These are phyloP conservation scores for Sebastes jordani DNA, from an alignment of 2,797 vertebrate species.

Conservation along the genomic window DNA sequence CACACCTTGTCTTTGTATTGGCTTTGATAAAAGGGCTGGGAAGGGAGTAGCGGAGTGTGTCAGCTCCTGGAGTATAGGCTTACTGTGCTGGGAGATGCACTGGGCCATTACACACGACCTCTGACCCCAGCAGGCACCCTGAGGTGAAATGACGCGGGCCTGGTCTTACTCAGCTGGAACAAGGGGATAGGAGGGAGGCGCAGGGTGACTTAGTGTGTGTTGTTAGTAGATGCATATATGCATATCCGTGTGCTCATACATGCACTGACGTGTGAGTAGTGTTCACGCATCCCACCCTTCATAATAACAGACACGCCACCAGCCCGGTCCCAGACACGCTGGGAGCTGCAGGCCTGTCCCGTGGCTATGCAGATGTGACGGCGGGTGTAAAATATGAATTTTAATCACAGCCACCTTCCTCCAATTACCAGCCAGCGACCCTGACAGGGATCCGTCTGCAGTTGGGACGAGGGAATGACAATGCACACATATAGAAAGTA, in stretches of 20 bases:
- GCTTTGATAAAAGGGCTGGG: slow-evolving; percentile 63
- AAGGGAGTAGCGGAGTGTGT: slow-evolving; percentile 76
- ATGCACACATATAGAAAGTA: background rate
- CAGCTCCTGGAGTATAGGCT: slow-evolving; percentile 80
- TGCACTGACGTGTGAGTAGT: slow-evolving; percentile 22
- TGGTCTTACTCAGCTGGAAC: slow-evolving; percentile 85
- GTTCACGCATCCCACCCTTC: slow-evolving; percentile 52
- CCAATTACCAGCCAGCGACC: slow-evolving; percentile 80
- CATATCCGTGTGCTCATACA: slow-evolving; percentile 1
- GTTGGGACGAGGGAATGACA: slow-evolving; percentile 65
- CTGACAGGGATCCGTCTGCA: slow-evolving; percentile 73
- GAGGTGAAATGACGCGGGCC: slow-evolving; percentile 84
- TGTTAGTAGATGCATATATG: slow-evolving; percentile 34
- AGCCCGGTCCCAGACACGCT: background rate
- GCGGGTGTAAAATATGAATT: slow-evolving; percentile 73
- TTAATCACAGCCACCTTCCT: slow-evolving; percentile 74
- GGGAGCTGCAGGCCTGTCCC: slow-evolving; percentile 67
- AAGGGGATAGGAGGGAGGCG: slow-evolving; percentile 54
- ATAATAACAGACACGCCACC: slow-evolving; percentile 9
- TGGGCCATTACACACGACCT: slow-evolving; percentile 87
- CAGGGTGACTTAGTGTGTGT: slow-evolving; percentile 18
- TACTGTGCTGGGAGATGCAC: slow-evolving; percentile 84
- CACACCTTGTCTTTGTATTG: slow-evolving; percentile 67
- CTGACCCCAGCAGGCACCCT: slow-evolving; percentile 82
- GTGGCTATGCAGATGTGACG: slow-evolving; percentile 78